These are phyloP conservation scores for Drosophila miranda DNA, from an alignment of 1,140 invertebrate species.

Conservation along the genomic window DNA sequence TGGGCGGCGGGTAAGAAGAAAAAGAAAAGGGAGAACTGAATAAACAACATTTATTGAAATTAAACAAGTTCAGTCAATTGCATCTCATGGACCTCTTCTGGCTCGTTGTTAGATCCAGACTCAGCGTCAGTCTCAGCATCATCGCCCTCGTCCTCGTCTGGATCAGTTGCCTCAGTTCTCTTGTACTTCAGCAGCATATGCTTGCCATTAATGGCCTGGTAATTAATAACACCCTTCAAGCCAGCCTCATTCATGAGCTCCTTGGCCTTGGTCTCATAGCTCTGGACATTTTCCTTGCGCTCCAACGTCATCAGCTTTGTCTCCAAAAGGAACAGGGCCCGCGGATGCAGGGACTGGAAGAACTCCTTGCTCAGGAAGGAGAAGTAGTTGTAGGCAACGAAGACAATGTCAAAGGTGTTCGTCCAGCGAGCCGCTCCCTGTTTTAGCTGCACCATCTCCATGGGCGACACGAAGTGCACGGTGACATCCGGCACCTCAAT, in stretches of 20 bases:
- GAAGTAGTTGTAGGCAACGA: conserved; percentile 84
- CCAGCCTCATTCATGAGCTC: conserved; percentile 80
- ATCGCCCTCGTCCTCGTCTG: neutral
- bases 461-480: conserved; percentile 85
- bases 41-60: conserved; percentile 18
- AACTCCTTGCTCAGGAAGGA: conserved; percentile 83
- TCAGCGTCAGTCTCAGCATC: conserved; percentile 25
- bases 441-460: conserved; percentile 83
- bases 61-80: no score
- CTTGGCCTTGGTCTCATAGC: conserved; percentile 84
- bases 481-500: conserved; percentile 83
- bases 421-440: conserved; percentile 83
- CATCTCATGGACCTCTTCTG: no score
- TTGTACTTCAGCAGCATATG: conserved; percentile 67
- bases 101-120: neutral
- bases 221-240: conserved; percentile 75
- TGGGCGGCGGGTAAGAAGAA: conserved; percentile 72
- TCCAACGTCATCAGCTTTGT: conserved; percentile 84
- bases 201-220: conserved; percentile 74
- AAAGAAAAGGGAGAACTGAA: conserved; percentile 40
- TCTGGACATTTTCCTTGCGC: conserved; percentile 84
- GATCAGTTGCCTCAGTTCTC: conserved; percentile 20
- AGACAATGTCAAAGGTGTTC: conserved; percentile 85
- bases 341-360: conserved; percentile 83
- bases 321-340: conserved; percentile 84